phyloP scores from a whole-genome alignment of 1,140 invertebrate genomes.

The Lineus longissimus region DNA sequence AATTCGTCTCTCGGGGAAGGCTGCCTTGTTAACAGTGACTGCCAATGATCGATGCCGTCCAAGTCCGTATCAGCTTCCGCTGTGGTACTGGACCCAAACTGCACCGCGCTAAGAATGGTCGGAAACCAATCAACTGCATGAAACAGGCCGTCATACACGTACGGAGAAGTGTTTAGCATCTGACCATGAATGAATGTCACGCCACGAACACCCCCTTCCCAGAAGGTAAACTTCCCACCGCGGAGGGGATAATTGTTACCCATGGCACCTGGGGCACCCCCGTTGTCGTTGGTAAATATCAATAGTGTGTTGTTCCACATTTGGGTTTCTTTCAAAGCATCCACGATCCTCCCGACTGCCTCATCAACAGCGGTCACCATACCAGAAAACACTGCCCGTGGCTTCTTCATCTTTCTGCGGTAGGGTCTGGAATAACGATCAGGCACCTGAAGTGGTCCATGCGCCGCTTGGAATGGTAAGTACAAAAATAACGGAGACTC shows the following conservation, averaged over 20 bases:
- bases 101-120: not conserved
- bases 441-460: constrained; percentile 7
- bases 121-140: constrained; percentile 4
- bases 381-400: constrained; percentile 54
- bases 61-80: not conserved
- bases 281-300: constrained; percentile 52
- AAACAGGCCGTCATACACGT: not conserved
- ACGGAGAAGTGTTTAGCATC: constrained; percentile 22
- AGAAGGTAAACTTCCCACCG: constrained; percentile 56
- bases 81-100: not conserved
- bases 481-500: constrained; percentile 5
- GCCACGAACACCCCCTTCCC: constrained; percentile 57
- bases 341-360: constrained; percentile 74
- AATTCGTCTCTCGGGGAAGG: not conserved
- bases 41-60: not conserved
- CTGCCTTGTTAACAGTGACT: not conserved
- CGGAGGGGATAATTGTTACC: constrained; percentile 56
- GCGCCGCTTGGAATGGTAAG: constrained; percentile 6
- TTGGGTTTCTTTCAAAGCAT: constrained; percentile 61
- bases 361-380: constrained; percentile 79
- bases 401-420: not conserved
- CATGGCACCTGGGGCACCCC: constrained; percentile 46
- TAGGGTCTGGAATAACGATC: not conserved
- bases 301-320: constrained; percentile 44
- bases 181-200: constrained; percentile 48